These are phyloP conservation scores for Diplodus puntazzo DNA, from an alignment of 2,797 vertebrate species.

Conservation along the genomic window DNA sequence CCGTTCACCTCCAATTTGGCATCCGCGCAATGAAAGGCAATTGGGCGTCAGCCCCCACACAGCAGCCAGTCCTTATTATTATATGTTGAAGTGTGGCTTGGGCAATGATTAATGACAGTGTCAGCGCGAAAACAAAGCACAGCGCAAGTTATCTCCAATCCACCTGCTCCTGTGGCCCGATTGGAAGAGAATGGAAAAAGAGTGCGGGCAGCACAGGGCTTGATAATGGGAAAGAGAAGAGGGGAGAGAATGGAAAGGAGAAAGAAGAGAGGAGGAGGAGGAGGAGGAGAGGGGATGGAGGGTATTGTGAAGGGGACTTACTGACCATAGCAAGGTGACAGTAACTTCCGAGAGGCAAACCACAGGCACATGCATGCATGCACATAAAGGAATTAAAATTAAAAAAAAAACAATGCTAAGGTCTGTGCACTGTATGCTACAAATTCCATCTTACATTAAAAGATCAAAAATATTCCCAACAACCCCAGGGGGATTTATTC, in stretches of 20 bases:
- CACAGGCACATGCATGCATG: conserved; percentile 25
- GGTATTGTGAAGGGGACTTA: conserved; percentile 76
- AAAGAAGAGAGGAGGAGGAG: conserved; percentile 47
- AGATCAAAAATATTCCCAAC: conserved; percentile 63
- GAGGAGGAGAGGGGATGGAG: conserved; percentile 77
- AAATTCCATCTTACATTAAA: conserved; percentile 47
- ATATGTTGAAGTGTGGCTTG: conserved; percentile 98
- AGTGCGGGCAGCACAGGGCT: conserved; percentile 84
- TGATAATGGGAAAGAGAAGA: conserved; percentile 86
- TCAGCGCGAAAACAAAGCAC: conserved; percentile 98
- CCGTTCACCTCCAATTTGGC: conserved; percentile 99
- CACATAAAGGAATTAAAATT: conserved; percentile 53
- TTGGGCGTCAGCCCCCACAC: conserved; percentile 95
- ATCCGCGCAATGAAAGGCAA: conserved; percentile 97
- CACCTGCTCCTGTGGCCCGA: conserved; percentile 96
- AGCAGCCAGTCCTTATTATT: conserved; percentile 99
- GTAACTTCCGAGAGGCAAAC: conserved; percentile 85
- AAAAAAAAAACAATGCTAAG: background rate
- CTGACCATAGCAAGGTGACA: conserved; percentile 87
- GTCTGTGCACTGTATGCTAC: conserved; percentile 9
- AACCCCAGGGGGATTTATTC: conserved; percentile 61
- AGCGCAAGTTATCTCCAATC: conserved; percentile 98
- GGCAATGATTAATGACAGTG: conserved; percentile 99
- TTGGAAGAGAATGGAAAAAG: conserved; percentile 92
- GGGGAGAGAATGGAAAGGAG: conserved; percentile 60